phyloP scores from a whole-genome alignment of 1,140 invertebrate genomes.

The Oncopeltus fasciatus region DNA sequence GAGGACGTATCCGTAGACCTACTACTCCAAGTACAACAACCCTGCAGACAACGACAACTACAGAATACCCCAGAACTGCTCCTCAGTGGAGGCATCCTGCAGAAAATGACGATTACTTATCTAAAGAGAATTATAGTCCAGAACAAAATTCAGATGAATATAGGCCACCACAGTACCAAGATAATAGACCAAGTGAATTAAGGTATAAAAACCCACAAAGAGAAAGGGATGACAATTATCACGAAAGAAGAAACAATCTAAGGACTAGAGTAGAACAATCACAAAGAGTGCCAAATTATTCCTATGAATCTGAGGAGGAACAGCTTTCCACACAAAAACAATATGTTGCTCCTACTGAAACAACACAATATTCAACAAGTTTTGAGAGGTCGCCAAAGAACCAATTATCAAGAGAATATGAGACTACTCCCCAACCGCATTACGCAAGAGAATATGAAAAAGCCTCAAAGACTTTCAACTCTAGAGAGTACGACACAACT shows the following conservation, averaged over 20 bases:
- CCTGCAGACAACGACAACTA: conserved; percentile 11
- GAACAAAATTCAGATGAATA: not conserved
- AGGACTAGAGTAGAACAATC: not conserved
- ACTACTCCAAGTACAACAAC: conserved; percentile 20
- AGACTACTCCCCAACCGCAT: not conserved
- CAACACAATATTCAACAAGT: not conserved
- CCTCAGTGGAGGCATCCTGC: not conserved
- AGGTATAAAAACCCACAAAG: not conserved
- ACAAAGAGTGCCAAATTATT: conserved; percentile 3
- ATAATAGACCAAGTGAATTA: not conserved
- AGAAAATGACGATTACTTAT: not conserved
- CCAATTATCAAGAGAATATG: not conserved
- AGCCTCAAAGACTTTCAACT: not conserved
- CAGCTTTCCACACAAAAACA: not conserved
- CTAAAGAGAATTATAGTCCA: not conserved
- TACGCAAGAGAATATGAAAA: not conserved
- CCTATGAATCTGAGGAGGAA: not conserved
- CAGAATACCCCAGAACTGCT: not conserved
- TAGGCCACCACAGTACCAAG: not conserved
- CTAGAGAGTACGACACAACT: not conserved
- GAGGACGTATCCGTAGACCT: conserved; percentile 22
- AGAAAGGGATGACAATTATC: not conserved
- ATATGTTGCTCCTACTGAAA: not conserved
- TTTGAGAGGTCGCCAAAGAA: not conserved
- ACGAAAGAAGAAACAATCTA: not conserved